phyloP scores from a whole-genome alignment of 2,888 invertebrate species.

The Pterobdella sp. region DNA sequence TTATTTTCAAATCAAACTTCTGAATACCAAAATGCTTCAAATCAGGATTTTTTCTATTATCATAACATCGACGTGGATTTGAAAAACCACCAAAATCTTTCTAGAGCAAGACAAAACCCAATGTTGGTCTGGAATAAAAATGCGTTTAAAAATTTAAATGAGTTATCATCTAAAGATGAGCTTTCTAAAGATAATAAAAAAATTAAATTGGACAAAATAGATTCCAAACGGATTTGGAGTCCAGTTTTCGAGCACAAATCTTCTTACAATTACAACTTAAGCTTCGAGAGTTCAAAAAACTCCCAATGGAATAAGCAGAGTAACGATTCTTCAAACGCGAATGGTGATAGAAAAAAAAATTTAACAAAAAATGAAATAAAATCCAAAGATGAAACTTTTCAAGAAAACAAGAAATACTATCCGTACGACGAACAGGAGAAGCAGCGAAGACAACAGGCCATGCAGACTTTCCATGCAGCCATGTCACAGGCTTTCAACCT shows the following conservation, averaged over 20 bases:
- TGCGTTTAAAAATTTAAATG: neutral
- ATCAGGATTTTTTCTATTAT: neutral
- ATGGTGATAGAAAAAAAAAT: neutral
- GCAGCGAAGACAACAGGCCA: constrained; percentile 22
- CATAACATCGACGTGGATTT: neutral
- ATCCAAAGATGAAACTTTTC: neutral
- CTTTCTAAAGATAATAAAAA: neutral
- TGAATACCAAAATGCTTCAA: neutral
- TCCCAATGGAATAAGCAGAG: neutral
- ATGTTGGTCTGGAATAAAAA: neutral
- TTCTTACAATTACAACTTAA: neutral
- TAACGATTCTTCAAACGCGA: neutral
- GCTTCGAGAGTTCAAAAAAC: neutral
- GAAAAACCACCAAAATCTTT: neutral
- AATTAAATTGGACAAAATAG: neutral
- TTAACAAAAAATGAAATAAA: neutral
- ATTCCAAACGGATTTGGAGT: neutral
- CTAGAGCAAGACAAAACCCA: neutral
- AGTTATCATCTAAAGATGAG: neutral
- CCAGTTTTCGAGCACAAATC: neutral
- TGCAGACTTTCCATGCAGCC: constrained; percentile 36
- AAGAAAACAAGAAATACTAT: neutral
- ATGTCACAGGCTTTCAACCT: constrained; percentile 39
- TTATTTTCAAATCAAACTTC: neutral
- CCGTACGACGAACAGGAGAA: neutral